These are phyloP conservation scores for Tachyglossus aculeatus DNA, from an alignment of 2,797 vertebrate species.

Conservation along the genomic window DNA sequence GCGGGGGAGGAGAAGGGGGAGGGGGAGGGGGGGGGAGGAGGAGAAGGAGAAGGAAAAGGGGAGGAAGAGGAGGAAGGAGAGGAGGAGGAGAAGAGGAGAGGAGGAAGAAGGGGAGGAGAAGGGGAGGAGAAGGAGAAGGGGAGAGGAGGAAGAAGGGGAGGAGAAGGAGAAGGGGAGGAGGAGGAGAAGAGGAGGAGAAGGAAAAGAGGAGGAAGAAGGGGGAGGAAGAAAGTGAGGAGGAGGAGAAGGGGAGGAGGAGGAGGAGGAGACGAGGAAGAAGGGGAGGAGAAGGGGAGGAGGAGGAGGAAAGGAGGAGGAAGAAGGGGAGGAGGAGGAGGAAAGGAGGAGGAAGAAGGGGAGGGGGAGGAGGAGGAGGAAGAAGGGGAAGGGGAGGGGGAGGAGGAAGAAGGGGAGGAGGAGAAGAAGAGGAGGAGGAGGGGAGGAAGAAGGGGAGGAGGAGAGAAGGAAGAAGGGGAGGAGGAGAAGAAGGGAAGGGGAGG, in stretches of 20 bases:
- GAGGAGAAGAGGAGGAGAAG: neutral
- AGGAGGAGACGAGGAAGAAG: neutral
- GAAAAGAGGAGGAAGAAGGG: neutral
- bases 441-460: no score
- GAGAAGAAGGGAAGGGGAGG: neutral
- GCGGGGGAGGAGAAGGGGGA: no score
- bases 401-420: no score
- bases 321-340: neutral
- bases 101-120: neutral
- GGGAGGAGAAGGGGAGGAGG: neutral
- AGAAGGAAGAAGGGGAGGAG: no score
- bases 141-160: slow-evolving; percentile 30
- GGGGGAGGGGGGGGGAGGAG: no score
- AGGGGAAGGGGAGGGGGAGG: no score
- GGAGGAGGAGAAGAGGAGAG: neutral
- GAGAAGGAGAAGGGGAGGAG: neutral
- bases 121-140: slow-evolving; percentile 11
- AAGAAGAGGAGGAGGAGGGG: no score
- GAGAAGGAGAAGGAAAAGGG: no score
- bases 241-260: neutral
- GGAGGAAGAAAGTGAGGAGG: neutral
- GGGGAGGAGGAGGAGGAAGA: no score
- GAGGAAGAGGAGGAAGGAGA: no score
- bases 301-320: neutral
- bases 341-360: neutral